Conservation (phyloP, 2,888 invertebrate genomes). For the Willowsia nigromaculata region DNA sequence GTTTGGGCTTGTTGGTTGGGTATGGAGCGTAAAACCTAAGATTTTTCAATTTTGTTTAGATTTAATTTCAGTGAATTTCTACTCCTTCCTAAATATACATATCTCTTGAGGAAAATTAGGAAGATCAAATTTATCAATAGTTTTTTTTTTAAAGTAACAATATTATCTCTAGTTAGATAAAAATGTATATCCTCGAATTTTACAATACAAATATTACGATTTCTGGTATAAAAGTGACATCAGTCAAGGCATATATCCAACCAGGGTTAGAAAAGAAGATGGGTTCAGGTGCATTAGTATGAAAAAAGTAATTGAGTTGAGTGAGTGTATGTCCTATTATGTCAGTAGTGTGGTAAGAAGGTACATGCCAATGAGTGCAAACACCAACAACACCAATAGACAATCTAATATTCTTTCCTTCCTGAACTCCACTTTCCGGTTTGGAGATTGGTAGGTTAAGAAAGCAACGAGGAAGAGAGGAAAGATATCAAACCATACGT, state of each 20-base stretch:
- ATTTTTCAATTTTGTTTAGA: not conserved
- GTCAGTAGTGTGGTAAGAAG: conserved; percentile 10
- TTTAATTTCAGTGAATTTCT: not conserved
- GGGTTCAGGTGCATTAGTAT: conserved; percentile 56
- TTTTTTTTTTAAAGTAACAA: too few species aligned
- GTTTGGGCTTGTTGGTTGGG: conserved; percentile 20
- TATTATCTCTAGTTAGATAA: not conserved
- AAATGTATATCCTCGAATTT: not conserved
- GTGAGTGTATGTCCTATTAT: conserved; percentile 17
- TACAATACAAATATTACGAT: too few species aligned
- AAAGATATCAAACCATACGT: not conserved
- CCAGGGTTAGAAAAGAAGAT: not conserved
- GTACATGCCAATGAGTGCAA: not conserved
- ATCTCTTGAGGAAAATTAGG: not conserved
- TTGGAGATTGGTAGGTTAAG: not conserved
- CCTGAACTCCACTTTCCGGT: conserved; percentile 5
- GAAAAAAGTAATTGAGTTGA: conserved; percentile 60
- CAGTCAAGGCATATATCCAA: too few species aligned
- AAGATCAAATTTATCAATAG: too few species aligned
- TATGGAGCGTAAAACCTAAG: not conserved
- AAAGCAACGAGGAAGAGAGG: not conserved
- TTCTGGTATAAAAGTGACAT: too few species aligned
- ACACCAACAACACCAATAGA: conserved; percentile 20
- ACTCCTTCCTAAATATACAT: not conserved
- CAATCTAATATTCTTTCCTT: not conserved